Evolutionary conservation across 2,113 vertebrate species (phyloP).

Genomic region (Pollimyrus isidori): DNA sequence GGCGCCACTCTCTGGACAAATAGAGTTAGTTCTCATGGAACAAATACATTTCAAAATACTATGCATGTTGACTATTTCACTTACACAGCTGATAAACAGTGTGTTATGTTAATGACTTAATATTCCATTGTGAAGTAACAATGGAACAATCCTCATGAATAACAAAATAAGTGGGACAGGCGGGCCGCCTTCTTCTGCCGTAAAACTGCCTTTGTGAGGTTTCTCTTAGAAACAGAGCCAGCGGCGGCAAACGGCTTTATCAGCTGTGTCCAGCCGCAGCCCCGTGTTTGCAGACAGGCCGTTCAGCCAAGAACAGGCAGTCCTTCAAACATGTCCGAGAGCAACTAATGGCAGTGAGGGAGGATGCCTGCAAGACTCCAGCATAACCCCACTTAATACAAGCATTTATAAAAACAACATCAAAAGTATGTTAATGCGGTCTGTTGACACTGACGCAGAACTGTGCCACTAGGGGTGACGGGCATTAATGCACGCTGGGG

Average conservation of each 20-base stretch:
- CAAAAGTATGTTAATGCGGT: background rate
- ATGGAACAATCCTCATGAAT: background rate
- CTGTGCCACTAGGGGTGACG: background rate
- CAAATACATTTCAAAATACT: background rate
- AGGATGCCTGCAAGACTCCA: background rate
- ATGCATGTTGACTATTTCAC: background rate
- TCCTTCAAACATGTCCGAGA: conserved; percentile 21
- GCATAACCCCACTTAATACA: background rate
- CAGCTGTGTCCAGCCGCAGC: conserved; percentile 6
- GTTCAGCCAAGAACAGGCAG: conserved; percentile 29
- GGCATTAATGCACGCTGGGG: background rate
- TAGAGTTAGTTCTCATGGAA: background rate
- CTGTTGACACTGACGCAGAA: background rate
- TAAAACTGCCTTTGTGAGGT: conserved; percentile 13
- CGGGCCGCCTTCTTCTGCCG: background rate
- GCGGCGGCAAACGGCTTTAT: conserved; percentile 6
- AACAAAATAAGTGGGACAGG: background rate
- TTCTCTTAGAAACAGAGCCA: conserved; percentile 16
- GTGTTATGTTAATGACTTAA: background rate
- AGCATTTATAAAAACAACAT: background rate
- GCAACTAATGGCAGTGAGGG: background rate
- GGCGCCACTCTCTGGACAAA: background rate
- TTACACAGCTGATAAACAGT: background rate
- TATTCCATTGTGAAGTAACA: background rate
- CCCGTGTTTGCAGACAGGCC: conserved; percentile 29